Evolutionary conservation across 92 coral and sea anemone genomes (phyloP).

Genomic region (Epizoanthus rinbou): DNA sequence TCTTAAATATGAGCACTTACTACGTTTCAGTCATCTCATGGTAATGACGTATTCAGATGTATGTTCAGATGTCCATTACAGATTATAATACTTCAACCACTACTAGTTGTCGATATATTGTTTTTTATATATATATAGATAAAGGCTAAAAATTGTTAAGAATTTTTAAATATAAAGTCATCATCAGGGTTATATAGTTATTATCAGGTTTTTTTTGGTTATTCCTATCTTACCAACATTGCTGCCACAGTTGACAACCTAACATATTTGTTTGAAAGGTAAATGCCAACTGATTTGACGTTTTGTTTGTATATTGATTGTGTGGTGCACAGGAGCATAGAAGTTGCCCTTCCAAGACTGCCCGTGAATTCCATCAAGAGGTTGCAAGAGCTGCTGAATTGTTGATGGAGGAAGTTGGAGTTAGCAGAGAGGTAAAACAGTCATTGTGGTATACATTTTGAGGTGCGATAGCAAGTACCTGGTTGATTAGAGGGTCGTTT

Average conservation of each 20-base stretch:
- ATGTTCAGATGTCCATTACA: neutral
- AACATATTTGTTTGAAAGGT: too few relatives aligned
- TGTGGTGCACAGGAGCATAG: conserved; percentile 54
- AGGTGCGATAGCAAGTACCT: neutral
- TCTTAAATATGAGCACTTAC: neutral
- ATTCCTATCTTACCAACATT: too few relatives aligned
- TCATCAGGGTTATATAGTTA: neutral
- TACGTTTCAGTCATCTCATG: too few relatives aligned
- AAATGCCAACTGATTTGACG: neutral
- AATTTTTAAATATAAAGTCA: too few relatives aligned
- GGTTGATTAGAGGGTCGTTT: neutral
- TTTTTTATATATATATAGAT: too few relatives aligned
- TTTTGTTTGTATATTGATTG: neutral
- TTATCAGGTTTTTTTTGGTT: neutral
- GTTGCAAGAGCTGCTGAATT: conserved; percentile 87
- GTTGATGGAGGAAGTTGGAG: conserved; percentile 91
- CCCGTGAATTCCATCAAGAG: conserved; percentile 85
- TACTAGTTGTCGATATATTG: too few relatives aligned
- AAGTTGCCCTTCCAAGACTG: conserved; percentile 75
- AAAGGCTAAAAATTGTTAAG: too few relatives aligned
- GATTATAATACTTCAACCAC: neutral
- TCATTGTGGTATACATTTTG: neutral
- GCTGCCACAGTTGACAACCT: too few relatives aligned
- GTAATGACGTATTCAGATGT: too few relatives aligned
- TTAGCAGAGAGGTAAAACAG: conserved; percentile 77